phyloP scores from a whole-genome alignment of 2,888 invertebrate genomes.

The Sphinx pinastri region DNA sequence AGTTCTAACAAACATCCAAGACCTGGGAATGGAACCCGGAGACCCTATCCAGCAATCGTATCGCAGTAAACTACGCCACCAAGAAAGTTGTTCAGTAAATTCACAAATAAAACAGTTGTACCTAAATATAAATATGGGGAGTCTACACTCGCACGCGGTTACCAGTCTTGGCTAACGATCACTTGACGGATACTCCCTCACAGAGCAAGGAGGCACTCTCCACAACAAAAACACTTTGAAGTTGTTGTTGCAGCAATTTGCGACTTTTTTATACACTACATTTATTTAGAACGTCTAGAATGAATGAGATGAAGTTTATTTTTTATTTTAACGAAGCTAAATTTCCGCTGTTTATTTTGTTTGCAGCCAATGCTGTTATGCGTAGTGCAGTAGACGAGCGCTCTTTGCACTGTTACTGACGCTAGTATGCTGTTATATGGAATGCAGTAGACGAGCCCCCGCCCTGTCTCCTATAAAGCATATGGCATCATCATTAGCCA shows the following conservation, averaged over 20 bases:
- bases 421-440: neutral
- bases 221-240: conserved; percentile 23
- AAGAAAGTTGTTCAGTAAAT: too few relatives aligned
- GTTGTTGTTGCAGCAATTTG: conserved; percentile 14
- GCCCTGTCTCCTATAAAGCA: neutral
- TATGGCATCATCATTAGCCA: neutral
- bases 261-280: conserved; percentile 9
- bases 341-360: neutral
- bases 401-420: neutral
- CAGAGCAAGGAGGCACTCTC: conserved; percentile 9
- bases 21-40: too few relatives aligned
- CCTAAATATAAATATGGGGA: neutral
- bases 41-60: too few relatives aligned
- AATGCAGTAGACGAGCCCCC: neutral
- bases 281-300: conserved; percentile 16
- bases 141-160: neutral
- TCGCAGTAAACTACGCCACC: too few relatives aligned
- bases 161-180: conserved; percentile 24
- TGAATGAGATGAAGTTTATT: neutral
- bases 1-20: too few relatives aligned
- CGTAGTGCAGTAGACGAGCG: neutral
- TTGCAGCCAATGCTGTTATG: neutral
- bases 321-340: neutral
- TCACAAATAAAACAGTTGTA: neutral
- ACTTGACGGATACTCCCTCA: conserved; percentile 13